Conservation (phyloP, 1,140 invertebrate genomes). For the Ridgeia piscesae region DNA sequence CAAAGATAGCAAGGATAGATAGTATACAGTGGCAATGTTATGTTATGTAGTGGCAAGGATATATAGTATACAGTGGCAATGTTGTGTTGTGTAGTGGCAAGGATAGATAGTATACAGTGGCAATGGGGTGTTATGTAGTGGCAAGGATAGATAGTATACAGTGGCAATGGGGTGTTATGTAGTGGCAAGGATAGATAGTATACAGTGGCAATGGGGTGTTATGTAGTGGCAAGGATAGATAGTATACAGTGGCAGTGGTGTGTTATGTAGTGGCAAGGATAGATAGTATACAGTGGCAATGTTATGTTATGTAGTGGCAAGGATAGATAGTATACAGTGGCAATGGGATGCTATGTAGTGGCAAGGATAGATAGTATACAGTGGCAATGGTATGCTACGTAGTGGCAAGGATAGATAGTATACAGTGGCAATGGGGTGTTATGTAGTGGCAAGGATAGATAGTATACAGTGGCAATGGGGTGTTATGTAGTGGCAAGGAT, state of each 20-base stretch:
- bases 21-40: too few species aligned
- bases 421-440: neutral
- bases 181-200: neutral
- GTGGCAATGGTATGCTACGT: neutral
- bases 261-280: too few species aligned
- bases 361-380: neutral
- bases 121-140: neutral
- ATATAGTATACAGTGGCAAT: too few species aligned
- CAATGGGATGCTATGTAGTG: neutral
- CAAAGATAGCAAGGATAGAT: too few species aligned
- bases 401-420: neutral
- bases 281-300: neutral
- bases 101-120: too few species aligned
- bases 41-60: too few species aligned
- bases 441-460: too few species aligned
- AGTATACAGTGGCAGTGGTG: neutral
- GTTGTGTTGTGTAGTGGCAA: too few species aligned
- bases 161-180: neutral
- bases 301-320: neutral
- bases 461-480: neutral
- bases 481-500: neutral
- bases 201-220: neutral
- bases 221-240: neutral
- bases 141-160: neutral
- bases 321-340: neutral